These are phyloP conservation scores for Apotomis turbidana DNA, from an alignment of 2,888 invertebrate genomes.

Conservation along the genomic window DNA sequence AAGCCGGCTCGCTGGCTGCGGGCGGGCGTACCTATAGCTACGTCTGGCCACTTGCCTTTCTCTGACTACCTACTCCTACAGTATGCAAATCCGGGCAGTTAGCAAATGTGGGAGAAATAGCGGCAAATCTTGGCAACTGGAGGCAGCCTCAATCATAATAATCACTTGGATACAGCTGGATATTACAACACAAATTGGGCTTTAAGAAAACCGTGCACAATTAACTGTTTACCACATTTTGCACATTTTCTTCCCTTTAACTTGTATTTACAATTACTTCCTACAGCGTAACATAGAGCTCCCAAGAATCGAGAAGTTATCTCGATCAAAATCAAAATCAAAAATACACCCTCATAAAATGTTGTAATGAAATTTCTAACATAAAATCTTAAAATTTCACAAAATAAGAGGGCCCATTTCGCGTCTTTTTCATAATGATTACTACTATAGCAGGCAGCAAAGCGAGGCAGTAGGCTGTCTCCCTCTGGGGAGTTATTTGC, in stretches of 20 bases:
- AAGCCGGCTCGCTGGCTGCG: slow-evolving; percentile 53
- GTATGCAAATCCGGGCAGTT: slow-evolving; percentile 77
- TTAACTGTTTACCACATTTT: slow-evolving; percentile 10
- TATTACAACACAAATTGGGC: slow-evolving; percentile 49
- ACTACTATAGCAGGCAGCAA: slow-evolving; percentile 68
- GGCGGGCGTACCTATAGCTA: slow-evolving; percentile 24
- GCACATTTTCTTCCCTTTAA: not conserved
- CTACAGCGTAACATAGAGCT: not conserved
- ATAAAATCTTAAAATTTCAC: slow-evolving; percentile 52
- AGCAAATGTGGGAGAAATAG: slow-evolving; percentile 66
- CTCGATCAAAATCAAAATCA: slow-evolving; percentile 10
- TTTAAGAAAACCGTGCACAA: slow-evolving; percentile 40
- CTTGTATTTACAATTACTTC: slow-evolving; percentile 1
- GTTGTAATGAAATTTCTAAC: slow-evolving; percentile 25
- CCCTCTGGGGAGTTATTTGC: slow-evolving; percentile 83
- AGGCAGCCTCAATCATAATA: slow-evolving; percentile 71
- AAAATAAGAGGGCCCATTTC: slow-evolving; percentile 54
- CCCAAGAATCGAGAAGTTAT: not conserved
- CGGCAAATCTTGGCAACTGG: slow-evolving; percentile 69
- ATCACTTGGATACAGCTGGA: slow-evolving; percentile 61
- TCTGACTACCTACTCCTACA: slow-evolving; percentile 48
- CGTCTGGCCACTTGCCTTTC: slow-evolving; percentile 33
- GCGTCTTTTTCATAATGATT: slow-evolving; percentile 73
- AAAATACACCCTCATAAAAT: slow-evolving; percentile 4
- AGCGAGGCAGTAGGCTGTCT: slow-evolving; percentile 80